A percentile compares a stretch with the other conserved stretches of the same genome.
These are phyloP conservation scores for Enteromius unitaeniatus DNA, from an alignment of 2,797 vertebrate genomes.

Conservation along the genomic window DNA sequence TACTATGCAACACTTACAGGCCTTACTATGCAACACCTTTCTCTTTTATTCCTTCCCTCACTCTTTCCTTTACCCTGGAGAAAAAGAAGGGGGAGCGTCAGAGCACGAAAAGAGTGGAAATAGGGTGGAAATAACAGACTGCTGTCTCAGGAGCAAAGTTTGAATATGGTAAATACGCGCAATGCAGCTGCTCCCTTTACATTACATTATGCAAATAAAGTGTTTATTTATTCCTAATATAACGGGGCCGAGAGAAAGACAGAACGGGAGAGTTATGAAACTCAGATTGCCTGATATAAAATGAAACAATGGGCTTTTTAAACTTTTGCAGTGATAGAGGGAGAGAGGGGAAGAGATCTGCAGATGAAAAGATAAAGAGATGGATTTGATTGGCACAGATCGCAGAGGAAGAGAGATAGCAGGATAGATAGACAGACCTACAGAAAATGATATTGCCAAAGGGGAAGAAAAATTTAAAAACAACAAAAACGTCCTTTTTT, in stretches of 20 bases:
- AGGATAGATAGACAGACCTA: constrained; percentile 54
- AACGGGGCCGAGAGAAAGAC: constrained; percentile 36
- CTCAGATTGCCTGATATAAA: constrained; percentile 74
- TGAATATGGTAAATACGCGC: constrained; percentile 34
- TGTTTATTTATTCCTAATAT: constrained; percentile 25
- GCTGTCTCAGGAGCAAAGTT: constrained; percentile 73
- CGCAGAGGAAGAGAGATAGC: constrained; percentile 73
- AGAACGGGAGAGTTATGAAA: constrained; percentile 61
- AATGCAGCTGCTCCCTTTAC: constrained; percentile 27
- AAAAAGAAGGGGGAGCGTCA: constrained; percentile 63
- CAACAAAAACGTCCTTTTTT: constrained; percentile 37
- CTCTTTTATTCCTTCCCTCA: constrained; percentile 66
- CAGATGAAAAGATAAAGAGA: constrained; percentile 77
- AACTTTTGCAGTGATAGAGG: constrained; percentile 64
- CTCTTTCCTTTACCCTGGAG: constrained; percentile 68
- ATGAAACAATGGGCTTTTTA: constrained; percentile 78
- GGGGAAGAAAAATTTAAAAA: constrained; percentile 39
- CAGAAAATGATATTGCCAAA: constrained; percentile 62
- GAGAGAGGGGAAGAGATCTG: constrained; percentile 75
- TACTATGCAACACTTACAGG: constrained; percentile 77
- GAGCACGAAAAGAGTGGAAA: constrained; percentile 72
- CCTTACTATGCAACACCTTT: constrained; percentile 68
- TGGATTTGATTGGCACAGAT: constrained; percentile 74
- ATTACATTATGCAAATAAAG: constrained; percentile 43
- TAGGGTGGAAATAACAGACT: constrained; percentile 79